These are phyloP conservation scores for Conger conger DNA, from an alignment of 2,113 vertebrate species.

Conservation along the genomic window DNA sequence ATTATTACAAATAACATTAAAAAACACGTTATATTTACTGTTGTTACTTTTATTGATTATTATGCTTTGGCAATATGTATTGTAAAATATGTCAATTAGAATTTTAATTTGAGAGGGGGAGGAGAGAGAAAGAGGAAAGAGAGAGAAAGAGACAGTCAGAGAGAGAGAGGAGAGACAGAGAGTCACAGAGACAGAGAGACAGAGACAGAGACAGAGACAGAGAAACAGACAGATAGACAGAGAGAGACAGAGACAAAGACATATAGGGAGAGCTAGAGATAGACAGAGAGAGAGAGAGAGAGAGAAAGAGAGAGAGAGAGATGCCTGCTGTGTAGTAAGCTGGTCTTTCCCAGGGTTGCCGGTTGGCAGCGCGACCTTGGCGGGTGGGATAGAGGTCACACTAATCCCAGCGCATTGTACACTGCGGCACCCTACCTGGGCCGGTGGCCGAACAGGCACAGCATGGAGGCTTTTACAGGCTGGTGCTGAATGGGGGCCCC, in stretches of 20 bases:
- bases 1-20: no score
- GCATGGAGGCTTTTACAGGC: conserved; percentile 80
- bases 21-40: no score
- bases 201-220: conserved; percentile 42
- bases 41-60: no score
- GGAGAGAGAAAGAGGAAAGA: conserved; percentile 45
- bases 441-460: conserved; percentile 58
- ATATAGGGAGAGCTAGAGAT: conserved; percentile 10
- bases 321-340: conserved; percentile 70
- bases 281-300: conserved; percentile 56
- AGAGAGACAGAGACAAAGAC: conserved; percentile 56
- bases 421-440: conserved; percentile 98
- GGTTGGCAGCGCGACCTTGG: conserved; percentile 83
- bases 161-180: conserved; percentile 22
- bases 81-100: no score
- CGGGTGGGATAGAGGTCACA: conserved; percentile 78
- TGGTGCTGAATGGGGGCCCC: conserved; percentile 87
- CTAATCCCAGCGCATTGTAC: conserved; percentile 94
- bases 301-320: conserved; percentile 53
- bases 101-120: no score
- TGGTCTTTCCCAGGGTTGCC: conserved; percentile 80
- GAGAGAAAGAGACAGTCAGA: conserved; percentile 62
- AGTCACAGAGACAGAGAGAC: conserved; percentile 68
- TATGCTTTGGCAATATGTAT: no score
- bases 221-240: conserved; percentile 53